Evolutionary conservation across 2,113 vertebrate species (phyloP).

Genomic region (Rousettus leschenaultii): DNA sequence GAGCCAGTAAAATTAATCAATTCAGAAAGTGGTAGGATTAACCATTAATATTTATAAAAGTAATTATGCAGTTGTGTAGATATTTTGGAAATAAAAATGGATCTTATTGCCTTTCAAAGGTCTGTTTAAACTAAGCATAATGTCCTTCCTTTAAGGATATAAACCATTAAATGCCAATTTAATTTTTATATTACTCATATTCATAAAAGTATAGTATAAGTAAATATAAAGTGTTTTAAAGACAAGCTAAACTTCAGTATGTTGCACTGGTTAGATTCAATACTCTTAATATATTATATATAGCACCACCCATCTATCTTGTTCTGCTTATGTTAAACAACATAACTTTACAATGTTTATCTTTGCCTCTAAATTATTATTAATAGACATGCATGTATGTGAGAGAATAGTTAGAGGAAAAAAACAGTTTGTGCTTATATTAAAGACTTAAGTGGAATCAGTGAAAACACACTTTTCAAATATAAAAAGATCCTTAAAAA

Average conservation of each 20-base stretch:
- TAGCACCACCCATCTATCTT: not conserved
- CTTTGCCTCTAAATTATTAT: not conserved
- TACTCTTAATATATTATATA: not conserved
- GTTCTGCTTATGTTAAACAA: not conserved
- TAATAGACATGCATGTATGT: not conserved
- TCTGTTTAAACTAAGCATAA: not conserved
- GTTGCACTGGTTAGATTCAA: not conserved
- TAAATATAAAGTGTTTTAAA: not conserved
- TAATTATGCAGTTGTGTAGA: not conserved
- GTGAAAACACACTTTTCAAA: not conserved
- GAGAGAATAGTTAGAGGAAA: not conserved
- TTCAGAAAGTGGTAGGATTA: not conserved
- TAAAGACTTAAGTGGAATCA: not conserved
- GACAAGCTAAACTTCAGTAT: not conserved
- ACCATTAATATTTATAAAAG: not conserved
- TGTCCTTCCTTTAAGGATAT: not conserved
- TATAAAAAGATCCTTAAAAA: not conserved
- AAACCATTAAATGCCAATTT: not conserved
- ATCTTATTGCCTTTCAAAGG: not conserved
- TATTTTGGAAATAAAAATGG: not conserved
- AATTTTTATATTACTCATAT: not conserved
- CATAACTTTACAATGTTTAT: not conserved
- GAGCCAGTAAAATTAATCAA: not conserved
- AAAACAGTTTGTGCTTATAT: not conserved
- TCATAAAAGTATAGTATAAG: not conserved